phyloP scores from a whole-genome alignment of 1,140 invertebrate species.

The Brachionus asplanchnoidis region DNA sequence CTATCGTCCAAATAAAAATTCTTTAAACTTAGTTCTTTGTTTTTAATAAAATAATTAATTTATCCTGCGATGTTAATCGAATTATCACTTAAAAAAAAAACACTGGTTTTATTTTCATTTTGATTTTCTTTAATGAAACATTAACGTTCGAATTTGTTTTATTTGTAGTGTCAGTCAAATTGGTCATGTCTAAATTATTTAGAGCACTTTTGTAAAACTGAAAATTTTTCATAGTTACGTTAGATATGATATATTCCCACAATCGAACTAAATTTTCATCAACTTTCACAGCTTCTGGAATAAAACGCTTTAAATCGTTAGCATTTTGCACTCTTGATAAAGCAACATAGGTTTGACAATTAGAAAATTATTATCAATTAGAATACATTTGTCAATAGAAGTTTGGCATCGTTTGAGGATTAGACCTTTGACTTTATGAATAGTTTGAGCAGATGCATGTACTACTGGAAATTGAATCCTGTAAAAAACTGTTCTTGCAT shows the following conservation, averaged over 20 bases:
- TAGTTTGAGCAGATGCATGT: background rate
- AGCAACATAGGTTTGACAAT: background rate
- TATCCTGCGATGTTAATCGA: background rate
- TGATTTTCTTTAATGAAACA: background rate
- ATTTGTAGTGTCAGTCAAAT: no score
- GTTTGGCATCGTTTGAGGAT: background rate
- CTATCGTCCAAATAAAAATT: no score
- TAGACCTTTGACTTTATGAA: background rate
- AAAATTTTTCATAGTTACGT: background rate
- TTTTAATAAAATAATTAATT: background rate
- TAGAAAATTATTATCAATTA: background rate
- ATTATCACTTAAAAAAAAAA: background rate
- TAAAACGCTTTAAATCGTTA: background rate
- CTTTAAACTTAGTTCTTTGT: background rate
- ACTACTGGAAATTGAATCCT: background rate
- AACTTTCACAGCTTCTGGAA: background rate
- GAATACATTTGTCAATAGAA: background rate
- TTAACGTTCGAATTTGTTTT: no score
- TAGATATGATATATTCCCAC: background rate
- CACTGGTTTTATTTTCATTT: background rate
- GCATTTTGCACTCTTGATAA: background rate
- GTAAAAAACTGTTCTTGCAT: background rate
- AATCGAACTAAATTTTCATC: background rate
- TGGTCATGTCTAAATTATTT: no score
- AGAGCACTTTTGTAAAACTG: no score